Evolutionary conservation across 2,888 invertebrate species (phyloP), one percentile per base, ranked within the genome.

Genomic region (Cheiracanthium punctorium): DNA sequence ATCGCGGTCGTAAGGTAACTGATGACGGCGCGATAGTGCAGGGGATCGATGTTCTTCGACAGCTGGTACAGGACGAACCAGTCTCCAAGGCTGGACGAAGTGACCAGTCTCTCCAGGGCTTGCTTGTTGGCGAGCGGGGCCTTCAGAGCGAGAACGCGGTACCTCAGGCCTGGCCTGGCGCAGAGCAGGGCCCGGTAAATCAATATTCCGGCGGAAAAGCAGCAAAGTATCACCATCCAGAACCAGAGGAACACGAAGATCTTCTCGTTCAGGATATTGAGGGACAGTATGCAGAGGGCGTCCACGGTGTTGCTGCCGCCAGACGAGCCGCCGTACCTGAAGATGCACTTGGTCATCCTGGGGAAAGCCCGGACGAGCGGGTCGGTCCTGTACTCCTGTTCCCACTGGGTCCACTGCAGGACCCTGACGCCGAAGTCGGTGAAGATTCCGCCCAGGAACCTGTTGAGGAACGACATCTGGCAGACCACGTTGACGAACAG

Each of bases 211-310:
- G 96, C 91, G 0, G 94, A 91, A 52, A 91, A 48, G 8, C 90
- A 88, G 0, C 95, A 94, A 88, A 97, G 92, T 64, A 96, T 95
- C 92, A 96, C 94, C 92, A 95, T 97, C 97, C 97, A 97, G 92
- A 97, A 97, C 97, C 97, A 97, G 73, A 97, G 94, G 93, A 97
- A 96, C 89, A 97, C 95, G 93, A 96, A 97, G 0, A 97, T 96
- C 92, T 97, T 97, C 74, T 90, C 90, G 76, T 90, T 90, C 43
- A 90, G 88, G n/a, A 90, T 82, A 77, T 90, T 90, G 28, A 90
- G 52, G 7, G 89, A 89, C 29, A 90, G 79, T 17, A 90, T 84
- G 82, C 90, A 90, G 0, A 90, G 72, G 10, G 89, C 89, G 80
- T 90, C 90, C 33, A 89, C n/a, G 86, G 28, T 70, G 72, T 71